Conservation (phyloP, 2,888 invertebrate genomes). For the Halictus ligatus region DNA sequence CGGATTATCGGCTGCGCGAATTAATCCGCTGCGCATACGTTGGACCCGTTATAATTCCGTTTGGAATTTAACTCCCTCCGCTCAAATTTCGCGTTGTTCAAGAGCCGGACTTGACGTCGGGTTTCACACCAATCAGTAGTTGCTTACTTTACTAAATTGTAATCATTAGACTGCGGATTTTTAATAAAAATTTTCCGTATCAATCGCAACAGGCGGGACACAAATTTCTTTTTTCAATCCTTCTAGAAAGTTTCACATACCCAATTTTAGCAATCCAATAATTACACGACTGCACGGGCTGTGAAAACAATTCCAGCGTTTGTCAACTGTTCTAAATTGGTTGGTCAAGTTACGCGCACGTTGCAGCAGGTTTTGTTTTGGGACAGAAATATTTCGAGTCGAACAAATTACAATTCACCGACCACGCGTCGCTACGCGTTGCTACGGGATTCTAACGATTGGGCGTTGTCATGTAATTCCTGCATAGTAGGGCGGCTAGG, state of each 20-base stretch:
- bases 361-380: not conserved
- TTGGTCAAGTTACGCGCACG: too few species aligned
- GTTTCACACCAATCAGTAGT: not conserved
- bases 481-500: not conserved
- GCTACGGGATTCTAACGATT: not conserved
- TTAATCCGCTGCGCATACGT: not conserved
- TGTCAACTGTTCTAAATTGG: not conserved
- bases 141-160: not conserved
- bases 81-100: not conserved
- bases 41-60: not conserved
- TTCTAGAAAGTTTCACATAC: not conserved
- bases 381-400: not conserved
- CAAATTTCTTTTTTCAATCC: not conserved
- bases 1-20: not conserved
- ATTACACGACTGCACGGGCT: not conserved
- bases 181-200: not conserved
- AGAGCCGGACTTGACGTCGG: not conserved
- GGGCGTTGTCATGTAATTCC: not conserved
- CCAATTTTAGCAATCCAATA: not conserved
- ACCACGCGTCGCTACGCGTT: not conserved
- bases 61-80: not conserved
- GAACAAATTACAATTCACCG: not conserved
- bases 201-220: not conserved
- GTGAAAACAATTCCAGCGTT: not conserved
- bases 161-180: not conserved